Evolutionary conservation across 1,140 invertebrate species (phyloP).

Genomic region (Tetramorium simillimum): DNA sequence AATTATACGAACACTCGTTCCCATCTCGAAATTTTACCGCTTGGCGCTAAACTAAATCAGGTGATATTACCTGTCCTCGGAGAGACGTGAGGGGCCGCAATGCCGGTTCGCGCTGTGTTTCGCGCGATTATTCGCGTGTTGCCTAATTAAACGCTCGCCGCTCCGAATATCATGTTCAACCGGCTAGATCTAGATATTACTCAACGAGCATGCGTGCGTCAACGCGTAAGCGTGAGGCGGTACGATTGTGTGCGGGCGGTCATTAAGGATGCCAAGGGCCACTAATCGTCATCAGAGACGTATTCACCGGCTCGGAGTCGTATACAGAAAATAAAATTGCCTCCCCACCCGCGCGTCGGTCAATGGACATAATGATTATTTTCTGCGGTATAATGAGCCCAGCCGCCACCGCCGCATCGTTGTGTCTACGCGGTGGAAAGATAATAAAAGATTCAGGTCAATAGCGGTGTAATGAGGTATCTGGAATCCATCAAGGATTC

Average conservation of each 20-base stretch:
- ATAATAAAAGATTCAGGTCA: constrained; percentile 82
- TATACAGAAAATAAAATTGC: constrained; percentile 78
- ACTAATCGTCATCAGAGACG: constrained; percentile 81
- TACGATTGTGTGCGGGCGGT: constrained; percentile 64
- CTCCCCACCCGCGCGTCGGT: constrained; percentile 54
- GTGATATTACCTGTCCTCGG: constrained; percentile 27
- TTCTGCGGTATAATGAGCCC: constrained; percentile 77
- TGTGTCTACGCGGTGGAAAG: constrained; percentile 68
- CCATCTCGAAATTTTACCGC: constrained; percentile 8
- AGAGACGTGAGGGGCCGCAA: constrained; percentile 13
- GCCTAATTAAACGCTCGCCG: constrained; percentile 69
- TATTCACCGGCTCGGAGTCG: constrained; percentile 75
- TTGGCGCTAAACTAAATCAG: constrained; percentile 12
- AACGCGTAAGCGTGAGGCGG: constrained; percentile 27
- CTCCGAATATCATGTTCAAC: constrained; percentile 64
- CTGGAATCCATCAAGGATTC: constrained; percentile 75
- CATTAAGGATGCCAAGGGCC: constrained; percentile 79
- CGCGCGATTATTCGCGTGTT: constrained; percentile 65
- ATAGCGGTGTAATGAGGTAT: constrained; percentile 80
- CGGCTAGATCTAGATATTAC: constrained; percentile 69
- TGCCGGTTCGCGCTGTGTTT: neutral
- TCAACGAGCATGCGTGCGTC: constrained; percentile 59
- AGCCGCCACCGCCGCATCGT: constrained; percentile 56
- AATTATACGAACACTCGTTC: constrained; percentile 38
- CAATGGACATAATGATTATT: constrained; percentile 80